Evolutionary conservation across 2,113 vertebrate genomes (phyloP).

Genomic region (Hypanus sabinus): DNA sequence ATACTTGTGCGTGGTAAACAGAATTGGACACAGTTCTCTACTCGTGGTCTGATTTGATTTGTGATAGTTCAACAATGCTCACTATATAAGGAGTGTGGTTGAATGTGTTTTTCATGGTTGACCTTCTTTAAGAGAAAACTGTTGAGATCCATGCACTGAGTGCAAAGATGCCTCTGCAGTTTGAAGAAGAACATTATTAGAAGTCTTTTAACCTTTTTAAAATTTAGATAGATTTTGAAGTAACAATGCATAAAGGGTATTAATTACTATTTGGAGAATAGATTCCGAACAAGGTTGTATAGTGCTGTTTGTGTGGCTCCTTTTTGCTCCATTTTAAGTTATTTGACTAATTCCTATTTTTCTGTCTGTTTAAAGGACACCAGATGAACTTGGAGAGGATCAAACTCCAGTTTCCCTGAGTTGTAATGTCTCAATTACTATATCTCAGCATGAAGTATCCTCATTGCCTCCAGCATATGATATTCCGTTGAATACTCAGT

Average conservation of each 20-base stretch:
- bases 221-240: too few species aligned
- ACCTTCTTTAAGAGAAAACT: too few species aligned
- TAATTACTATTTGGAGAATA: neutral
- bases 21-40: too few species aligned
- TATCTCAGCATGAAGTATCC: neutral
- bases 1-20: too few species aligned
- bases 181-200: neutral
- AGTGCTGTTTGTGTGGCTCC: neutral
- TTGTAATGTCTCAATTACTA: neutral
- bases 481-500: neutral
- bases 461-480: neutral
- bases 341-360: neutral
- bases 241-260: neutral
- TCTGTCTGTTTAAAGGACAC: slow-evolving; percentile 11
- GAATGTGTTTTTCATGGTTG: too few species aligned
- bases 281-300: neutral
- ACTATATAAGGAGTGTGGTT: too few species aligned
- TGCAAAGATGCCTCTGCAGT: neutral
- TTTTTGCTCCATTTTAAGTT: neutral
- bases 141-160: neutral
- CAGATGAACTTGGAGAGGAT: slow-evolving; percentile 11
- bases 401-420: neutral
- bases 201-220: neutral
- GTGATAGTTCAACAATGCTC: too few species aligned
- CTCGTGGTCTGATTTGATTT: too few species aligned